phyloP scores from a whole-genome alignment of 2,888 invertebrate genomes.

The Arge pagana region DNA sequence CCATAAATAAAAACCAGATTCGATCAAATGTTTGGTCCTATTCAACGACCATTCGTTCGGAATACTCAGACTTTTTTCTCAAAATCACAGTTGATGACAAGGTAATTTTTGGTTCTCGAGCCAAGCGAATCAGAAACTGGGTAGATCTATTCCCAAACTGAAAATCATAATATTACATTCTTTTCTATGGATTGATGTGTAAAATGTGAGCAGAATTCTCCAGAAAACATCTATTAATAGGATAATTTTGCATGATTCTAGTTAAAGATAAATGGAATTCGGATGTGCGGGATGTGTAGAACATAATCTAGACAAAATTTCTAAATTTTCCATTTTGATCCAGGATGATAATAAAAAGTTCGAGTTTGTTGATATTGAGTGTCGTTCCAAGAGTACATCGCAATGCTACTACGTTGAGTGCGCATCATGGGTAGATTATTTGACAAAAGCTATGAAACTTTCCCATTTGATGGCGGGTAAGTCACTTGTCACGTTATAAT shows the following conservation, averaged over 20 bases:
- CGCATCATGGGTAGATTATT: slow-evolving; percentile 34
- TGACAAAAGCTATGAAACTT: slow-evolving; percentile 37
- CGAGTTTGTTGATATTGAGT: slow-evolving; percentile 34
- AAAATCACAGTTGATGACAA: slow-evolving; percentile 34
- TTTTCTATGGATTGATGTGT: slow-evolving; percentile 9
- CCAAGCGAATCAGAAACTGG: too few species aligned
- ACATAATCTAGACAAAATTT: too few species aligned
- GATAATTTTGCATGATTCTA: neutral
- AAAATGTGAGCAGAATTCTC: slow-evolving; percentile 10
- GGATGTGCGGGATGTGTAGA: too few species aligned
- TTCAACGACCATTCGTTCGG: slow-evolving; percentile 29
- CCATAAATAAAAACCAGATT: slow-evolving; percentile 37
- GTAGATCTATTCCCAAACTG: neutral
- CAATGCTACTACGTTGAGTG: slow-evolving; percentile 37
- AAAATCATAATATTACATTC: neutral
- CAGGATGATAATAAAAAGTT: slow-evolving; percentile 24
- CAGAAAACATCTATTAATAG: neutral
- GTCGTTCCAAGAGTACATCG: slow-evolving; percentile 32
- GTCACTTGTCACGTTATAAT: too few species aligned
- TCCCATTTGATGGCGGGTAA: slow-evolving; percentile 39
- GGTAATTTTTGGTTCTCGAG: too few species aligned
- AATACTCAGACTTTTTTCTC: slow-evolving; percentile 30
- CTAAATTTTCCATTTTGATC: neutral
- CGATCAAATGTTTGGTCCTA: slow-evolving; percentile 34
- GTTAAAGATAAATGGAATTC: too few species aligned